phyloP scores from a whole-genome alignment of 2,888 invertebrate genomes.

The Plutella xylostella region DNA sequence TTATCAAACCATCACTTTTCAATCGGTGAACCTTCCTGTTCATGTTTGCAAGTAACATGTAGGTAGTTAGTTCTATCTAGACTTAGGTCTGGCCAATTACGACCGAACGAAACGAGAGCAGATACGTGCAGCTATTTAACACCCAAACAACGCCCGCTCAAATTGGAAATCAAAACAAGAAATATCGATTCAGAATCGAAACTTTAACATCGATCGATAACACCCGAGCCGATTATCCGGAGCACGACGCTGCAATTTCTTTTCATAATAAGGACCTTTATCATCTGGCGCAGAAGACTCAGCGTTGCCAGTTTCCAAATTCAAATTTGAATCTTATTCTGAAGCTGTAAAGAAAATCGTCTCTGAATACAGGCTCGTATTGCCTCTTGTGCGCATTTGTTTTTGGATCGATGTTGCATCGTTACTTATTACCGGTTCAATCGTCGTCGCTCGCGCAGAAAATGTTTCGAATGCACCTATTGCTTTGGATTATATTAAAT shows the following conservation, averaged over 20 bases:
- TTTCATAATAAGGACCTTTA: slow-evolving; percentile 20
- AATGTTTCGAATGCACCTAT: slow-evolving; percentile 51
- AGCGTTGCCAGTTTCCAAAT: slow-evolving; percentile 16
- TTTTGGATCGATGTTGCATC: neutral
- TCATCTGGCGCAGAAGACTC: neutral
- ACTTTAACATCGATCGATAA: slow-evolving; percentile 63
- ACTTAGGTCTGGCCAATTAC: slow-evolving; percentile 58
- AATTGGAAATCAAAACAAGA: slow-evolving; percentile 69
- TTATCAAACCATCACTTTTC: too few relatives aligned
- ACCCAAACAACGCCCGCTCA: slow-evolving; percentile 61
- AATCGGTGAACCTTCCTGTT: too few relatives aligned
- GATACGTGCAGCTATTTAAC: slow-evolving; percentile 67
- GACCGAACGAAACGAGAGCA: slow-evolving; percentile 38
- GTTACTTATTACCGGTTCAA: too few relatives aligned
- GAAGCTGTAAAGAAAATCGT: slow-evolving; percentile 20
- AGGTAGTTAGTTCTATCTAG: too few relatives aligned
- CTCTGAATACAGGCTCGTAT: too few relatives aligned
- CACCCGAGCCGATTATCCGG: slow-evolving; percentile 60
- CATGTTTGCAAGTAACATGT: too few relatives aligned
- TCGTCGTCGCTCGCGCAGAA: slow-evolving; percentile 12
- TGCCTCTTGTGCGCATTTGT: too few relatives aligned
- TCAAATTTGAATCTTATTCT: slow-evolving; percentile 32
- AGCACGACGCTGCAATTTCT: slow-evolving; percentile 53
- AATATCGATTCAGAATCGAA: slow-evolving; percentile 58
- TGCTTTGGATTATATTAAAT: slow-evolving; percentile 70